These are phyloP conservation scores for Thamnophis elegans DNA, from an alignment of 2,797 vertebrate species.

Conservation along the genomic window DNA sequence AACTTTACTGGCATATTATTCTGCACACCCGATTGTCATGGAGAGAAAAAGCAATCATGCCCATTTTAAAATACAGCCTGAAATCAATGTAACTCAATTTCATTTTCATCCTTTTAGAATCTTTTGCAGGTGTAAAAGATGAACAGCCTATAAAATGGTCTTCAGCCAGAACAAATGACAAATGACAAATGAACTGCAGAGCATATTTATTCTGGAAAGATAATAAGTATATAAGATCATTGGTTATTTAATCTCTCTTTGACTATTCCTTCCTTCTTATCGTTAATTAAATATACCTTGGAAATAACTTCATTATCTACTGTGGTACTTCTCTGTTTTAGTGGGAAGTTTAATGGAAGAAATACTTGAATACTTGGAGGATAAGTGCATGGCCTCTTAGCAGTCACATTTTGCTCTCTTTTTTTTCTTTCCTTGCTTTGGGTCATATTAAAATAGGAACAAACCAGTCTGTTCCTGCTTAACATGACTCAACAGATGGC, in stretches of 20 bases:
- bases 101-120: not conserved
- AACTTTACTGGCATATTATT: not conserved
- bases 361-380: not conserved
- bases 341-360: not conserved
- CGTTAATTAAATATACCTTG: not conserved
- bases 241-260: not conserved
- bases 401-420: not conserved
- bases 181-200: not conserved
- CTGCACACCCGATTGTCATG: not conserved
- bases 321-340: not conserved
- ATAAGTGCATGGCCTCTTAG: not conserved
- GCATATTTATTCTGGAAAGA: not conserved
- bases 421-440: not conserved
- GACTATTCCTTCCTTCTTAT: not conserved
- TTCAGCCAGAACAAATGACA: not conserved
- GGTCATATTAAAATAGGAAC: slow-evolving; percentile 14
- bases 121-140: not conserved
- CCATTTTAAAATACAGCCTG: not conserved
- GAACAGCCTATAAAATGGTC: slow-evolving; percentile 3
- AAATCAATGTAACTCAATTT: not conserved
- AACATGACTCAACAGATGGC: slow-evolving; percentile 24
- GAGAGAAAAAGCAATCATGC: not conserved
- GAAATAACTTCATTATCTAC: not conserved
- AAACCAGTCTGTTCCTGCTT: slow-evolving; percentile 28
- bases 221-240: not conserved